Conservation (phyloP, 2,113 vertebrate genomes). For the Baryphthengus martii region DNA sequence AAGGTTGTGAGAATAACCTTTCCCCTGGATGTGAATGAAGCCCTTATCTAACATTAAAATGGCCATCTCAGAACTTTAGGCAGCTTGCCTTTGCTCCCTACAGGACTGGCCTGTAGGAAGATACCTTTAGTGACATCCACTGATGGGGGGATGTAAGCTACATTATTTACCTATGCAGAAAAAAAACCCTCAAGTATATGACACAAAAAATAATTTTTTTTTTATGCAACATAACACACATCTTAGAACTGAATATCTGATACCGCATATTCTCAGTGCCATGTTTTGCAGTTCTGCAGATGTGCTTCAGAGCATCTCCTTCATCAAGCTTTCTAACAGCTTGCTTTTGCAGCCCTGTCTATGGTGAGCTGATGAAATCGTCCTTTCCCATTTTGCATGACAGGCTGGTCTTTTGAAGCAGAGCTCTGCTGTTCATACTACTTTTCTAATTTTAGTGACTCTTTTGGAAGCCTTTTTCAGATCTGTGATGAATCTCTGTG, state of each 20-base stretch:
- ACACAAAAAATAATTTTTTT: neutral
- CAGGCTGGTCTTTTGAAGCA: neutral
- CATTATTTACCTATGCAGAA: neutral
- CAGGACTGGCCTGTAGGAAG: neutral
- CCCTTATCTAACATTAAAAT: neutral
- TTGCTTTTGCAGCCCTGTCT: neutral
- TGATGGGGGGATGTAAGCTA: neutral
- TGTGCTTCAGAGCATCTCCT: neutral
- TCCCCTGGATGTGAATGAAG: neutral
- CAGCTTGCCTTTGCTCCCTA: neutral
- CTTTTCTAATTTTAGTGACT: neutral
- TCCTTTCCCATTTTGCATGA: neutral
- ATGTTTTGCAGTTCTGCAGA: neutral
- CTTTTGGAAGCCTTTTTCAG: neutral
- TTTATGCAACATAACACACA: neutral
- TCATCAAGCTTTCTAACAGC: neutral
- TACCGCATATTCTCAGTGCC: neutral
- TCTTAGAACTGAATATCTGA: neutral
- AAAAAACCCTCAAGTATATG: neutral
- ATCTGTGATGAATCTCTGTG: neutral
- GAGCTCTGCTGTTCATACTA: neutral
- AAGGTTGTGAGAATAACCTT: neutral
- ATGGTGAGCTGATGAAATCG: neutral
- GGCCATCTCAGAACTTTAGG: neutral
- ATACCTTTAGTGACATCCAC: neutral